Percentiles rank a stretch among this genome's conserved stretches.
Evolutionary conservation across 2,888 invertebrate genomes (phyloP).

Genomic region (Trimorus sp.): DNA sequence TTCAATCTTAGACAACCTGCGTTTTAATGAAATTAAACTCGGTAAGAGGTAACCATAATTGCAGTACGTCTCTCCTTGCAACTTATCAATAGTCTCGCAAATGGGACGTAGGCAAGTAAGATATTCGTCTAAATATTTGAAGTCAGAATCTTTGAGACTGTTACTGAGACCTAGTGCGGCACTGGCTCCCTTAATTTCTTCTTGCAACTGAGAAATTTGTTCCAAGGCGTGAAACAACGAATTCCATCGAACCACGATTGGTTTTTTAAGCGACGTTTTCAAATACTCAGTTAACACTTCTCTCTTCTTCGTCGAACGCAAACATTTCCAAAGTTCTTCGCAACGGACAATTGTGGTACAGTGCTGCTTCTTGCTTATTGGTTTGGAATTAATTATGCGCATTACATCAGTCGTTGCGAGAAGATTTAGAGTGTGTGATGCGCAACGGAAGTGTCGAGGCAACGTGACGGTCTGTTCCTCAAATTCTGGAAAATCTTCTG

Average conservation of each 20-base stretch:
- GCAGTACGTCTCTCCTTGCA: constrained; percentile 31
- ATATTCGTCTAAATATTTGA: constrained; percentile 33
- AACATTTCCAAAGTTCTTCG: constrained; percentile 7
- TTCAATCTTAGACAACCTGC: constrained; percentile 4
- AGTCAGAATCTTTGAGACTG: too few species aligned
- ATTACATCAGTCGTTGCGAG: not conserved
- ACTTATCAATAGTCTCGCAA: constrained; percentile 3
- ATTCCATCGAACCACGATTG: constrained; percentile 22
- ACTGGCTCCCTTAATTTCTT: too few species aligned
- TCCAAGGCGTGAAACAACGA: not conserved
- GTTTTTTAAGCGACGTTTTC: not conserved
- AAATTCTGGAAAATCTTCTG: not conserved
- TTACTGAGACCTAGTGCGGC: too few species aligned
- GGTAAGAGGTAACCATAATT: constrained; percentile 28
- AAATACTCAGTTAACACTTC: not conserved
- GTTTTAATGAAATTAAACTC: constrained; percentile 9
- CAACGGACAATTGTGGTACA: not conserved
- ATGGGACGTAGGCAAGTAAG: constrained; percentile 15
- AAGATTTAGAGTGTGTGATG: not conserved
- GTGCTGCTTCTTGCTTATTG: not conserved
- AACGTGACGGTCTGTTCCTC: not conserved
- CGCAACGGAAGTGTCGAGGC: not conserved
- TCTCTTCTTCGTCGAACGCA: constrained; percentile 10
- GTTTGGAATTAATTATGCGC: not conserved
- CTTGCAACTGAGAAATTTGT: too few species aligned